Evolutionary conservation across 2,888 invertebrate species (phyloP).

Genomic region (Catotricha subobsoleta): DNA sequence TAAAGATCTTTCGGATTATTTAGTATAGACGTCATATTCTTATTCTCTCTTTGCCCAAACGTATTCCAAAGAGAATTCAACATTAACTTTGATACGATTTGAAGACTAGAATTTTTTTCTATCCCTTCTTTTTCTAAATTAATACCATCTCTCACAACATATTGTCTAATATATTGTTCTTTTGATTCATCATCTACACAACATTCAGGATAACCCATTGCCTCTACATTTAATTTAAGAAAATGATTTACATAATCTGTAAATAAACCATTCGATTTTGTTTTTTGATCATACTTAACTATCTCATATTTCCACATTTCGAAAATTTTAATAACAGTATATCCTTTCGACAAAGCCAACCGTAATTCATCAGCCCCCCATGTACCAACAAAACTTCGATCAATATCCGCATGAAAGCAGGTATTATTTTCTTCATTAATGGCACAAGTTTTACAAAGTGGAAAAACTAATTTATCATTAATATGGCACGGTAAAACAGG

Average conservation of each 20-base stretch:
- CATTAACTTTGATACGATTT: too few species aligned
- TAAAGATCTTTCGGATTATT: too few species aligned
- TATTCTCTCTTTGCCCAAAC: too few species aligned
- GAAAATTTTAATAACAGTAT: constrained; percentile 13
- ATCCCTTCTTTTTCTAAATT: too few species aligned
- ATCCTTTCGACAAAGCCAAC: constrained; percentile 16
- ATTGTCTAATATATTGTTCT: constrained; percentile 13
- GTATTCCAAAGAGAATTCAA: too few species aligned
- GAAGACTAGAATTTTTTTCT: too few species aligned
- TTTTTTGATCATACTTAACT: constrained; percentile 10
- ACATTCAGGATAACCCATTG: constrained; percentile 14
- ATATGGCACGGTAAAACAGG: constrained; percentile 17
- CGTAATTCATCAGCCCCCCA: constrained; percentile 19
- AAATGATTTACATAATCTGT: constrained; percentile 16
- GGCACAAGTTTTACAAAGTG: constrained; percentile 15
- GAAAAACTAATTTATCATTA: constrained; percentile 15
- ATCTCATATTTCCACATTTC: constrained; percentile 19
- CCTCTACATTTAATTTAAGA: constrained; percentile 15
- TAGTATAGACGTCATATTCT: too few species aligned
- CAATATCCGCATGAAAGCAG: constrained; percentile 13
- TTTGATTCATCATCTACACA: constrained; percentile 11
- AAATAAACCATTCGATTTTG: constrained; percentile 13
- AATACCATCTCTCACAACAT: constrained; percentile 13
- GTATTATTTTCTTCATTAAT: not conserved
- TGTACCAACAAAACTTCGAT: constrained; percentile 15